Conservation (phyloP, 2,888 invertebrate species). For the Trissolcus japonicus region DNA sequence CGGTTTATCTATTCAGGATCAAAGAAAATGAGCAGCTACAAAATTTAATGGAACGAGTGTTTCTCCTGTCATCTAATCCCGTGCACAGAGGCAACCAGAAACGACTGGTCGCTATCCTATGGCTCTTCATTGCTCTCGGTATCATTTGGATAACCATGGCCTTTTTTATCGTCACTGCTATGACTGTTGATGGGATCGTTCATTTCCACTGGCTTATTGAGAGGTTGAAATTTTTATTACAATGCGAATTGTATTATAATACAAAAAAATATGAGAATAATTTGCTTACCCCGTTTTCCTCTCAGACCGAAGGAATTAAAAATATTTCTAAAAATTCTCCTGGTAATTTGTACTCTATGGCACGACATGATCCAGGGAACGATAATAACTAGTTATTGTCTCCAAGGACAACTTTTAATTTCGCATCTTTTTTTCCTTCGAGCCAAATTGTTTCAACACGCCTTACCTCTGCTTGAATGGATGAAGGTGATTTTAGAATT, state of each 20-base stretch:
- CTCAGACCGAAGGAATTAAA: slow-evolving; percentile 78
- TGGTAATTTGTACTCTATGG: slow-evolving; percentile 83
- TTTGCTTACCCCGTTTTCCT: slow-evolving; percentile 16
- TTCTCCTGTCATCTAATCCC: slow-evolving; percentile 84
- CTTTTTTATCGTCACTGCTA: slow-evolving; percentile 81
- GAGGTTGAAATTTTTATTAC: slow-evolving; percentile 76
- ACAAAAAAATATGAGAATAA: background rate
- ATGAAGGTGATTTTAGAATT: slow-evolving; percentile 80
- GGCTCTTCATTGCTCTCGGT: slow-evolving; percentile 84
- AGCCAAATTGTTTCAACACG: slow-evolving; percentile 84
- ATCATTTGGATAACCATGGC: slow-evolving; percentile 84
- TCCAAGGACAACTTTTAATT: slow-evolving; percentile 87
- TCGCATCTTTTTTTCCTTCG: slow-evolving; percentile 85
- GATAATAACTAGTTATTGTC: slow-evolving; percentile 87
- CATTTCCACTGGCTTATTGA: slow-evolving; percentile 82
- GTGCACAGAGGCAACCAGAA: slow-evolving; percentile 83
- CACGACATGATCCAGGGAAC: slow-evolving; percentile 91
- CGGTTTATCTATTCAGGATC: slow-evolving; percentile 84
- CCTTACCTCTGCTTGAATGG: slow-evolving; percentile 85
- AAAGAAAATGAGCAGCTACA: slow-evolving; percentile 89
- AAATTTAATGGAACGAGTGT: slow-evolving; percentile 89
- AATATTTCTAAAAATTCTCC: slow-evolving; percentile 79
- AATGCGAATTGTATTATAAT: background rate
- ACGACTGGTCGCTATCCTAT: slow-evolving; percentile 83
- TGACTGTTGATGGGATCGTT: slow-evolving; percentile 81